Base-by-base conservation (phyloP, 2,888 invertebrate species). In the Pseudeuparius sepicola region DNA sequence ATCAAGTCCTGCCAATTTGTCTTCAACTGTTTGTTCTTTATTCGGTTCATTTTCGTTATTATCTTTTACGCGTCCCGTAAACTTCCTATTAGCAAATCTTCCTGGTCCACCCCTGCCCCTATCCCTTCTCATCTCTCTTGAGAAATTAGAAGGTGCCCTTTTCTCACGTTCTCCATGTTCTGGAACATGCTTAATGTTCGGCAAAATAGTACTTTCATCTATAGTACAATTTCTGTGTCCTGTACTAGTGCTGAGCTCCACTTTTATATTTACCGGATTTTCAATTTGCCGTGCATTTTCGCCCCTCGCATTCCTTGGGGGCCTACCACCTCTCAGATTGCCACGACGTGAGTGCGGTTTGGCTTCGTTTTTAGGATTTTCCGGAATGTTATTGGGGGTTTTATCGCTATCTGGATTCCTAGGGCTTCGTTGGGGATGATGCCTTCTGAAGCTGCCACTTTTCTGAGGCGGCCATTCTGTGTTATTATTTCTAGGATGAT, bases 211-310 rank as follows among this genome's bases (percentile, higher is more conserved):
- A n/a, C 33, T 39, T 37, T 51, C 47, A 29, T 53, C 52, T 13
- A 55, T 17, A 6, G 37, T 42, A 37, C 48, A 56, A 37, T 42
- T 55, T 27, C 55, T 47, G 34, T 47, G 41, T 5, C 56, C 56
- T 11, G 54, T 51, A 17, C 48, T 44, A n/a, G 46, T 49, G 5
- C 44, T 47, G 17, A 55, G 31, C 40, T 55, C 47, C 5, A 57
- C 47, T 36, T 50, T 52, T 32, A 57, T 54, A 41, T 57, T 55
- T 4, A 42, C 17, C 2, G 47, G 51, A 31, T 51, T 46, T 28
- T 44, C 41, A 12, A 48, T 43, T 32, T 31, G 36, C 17, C 36
- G 34, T 7, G 20, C 7, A 6, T 6, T n/a, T 20, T 20, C 20
- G n/a, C n/a, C n/a, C n/a, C n/a, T 20, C 6, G 6, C 20, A n/a